Conservation (phyloP, 2,113 vertebrate genomes). For the Picathartes gymnocephalus region DNA sequence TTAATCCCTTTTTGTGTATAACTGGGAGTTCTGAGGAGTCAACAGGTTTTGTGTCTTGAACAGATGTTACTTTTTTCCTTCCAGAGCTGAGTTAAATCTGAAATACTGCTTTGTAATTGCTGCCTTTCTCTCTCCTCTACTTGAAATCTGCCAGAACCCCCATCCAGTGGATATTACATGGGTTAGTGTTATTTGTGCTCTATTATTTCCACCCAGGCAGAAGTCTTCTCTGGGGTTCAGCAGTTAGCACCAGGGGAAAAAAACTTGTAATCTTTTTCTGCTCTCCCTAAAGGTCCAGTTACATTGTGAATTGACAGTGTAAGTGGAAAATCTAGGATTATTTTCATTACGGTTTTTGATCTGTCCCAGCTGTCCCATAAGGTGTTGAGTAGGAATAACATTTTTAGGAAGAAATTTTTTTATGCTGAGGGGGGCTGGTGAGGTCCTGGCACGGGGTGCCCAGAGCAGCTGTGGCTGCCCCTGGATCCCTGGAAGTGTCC, state of each 20-base stretch:
- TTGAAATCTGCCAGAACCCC: background rate
- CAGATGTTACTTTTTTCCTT: background rate
- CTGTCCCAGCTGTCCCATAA: background rate
- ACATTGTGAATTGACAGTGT: background rate
- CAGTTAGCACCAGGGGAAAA: background rate
- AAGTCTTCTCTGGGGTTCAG: background rate
- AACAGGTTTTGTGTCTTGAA: background rate
- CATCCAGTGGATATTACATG: background rate
- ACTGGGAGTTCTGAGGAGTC: background rate
- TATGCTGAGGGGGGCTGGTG: rapidly evolving
- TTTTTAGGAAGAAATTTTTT: background rate
- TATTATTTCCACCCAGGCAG: background rate
- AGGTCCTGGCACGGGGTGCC: background rate
- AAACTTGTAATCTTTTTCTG: background rate
- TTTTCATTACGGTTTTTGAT: background rate
- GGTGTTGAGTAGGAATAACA: background rate
- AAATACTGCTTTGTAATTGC: background rate
- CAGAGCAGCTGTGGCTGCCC: background rate
- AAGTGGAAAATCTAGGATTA: background rate
- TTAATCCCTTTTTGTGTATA: background rate
- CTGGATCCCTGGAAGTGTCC: background rate
- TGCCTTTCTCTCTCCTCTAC: background rate
- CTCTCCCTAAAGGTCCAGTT: background rate
- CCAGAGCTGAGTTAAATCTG: background rate
- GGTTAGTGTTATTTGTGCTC: background rate